A percentile compares a stretch with the other conserved stretches of the same genome.
phyloP scores from a whole-genome alignment of 2,113 vertebrate species.

The Romanogobio albipinnatus region DNA sequence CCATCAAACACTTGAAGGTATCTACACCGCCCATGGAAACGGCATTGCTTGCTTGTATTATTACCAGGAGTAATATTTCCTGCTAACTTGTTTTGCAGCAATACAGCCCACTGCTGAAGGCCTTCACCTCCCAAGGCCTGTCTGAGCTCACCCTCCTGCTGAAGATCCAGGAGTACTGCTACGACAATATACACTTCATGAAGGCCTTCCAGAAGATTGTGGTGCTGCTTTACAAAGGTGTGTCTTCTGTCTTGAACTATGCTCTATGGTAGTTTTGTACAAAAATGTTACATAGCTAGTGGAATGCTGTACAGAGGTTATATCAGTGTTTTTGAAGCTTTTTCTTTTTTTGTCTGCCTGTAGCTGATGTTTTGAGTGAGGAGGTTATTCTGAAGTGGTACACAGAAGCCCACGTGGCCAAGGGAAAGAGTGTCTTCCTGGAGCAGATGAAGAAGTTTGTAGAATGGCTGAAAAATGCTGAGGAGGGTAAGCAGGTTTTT shows the following conservation, averaged over 20 bases:
- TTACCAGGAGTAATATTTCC: background rate
- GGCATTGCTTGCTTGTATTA: background rate
- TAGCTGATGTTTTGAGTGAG: conserved; percentile 97
- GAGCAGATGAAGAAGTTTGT: conserved; percentile 99
- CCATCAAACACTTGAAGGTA: conserved; percentile 97
- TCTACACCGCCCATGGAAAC: background rate
- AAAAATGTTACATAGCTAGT: background rate
- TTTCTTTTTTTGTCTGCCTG: background rate
- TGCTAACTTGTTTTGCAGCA: conserved; percentile 76
- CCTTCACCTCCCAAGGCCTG: conserved; percentile 98
- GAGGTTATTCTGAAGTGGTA: conserved; percentile 99
- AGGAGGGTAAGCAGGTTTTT: conserved; percentile 84
- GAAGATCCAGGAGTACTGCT: conserved; percentile 99
- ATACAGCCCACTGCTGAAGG: conserved; percentile 98
- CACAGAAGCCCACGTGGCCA: conserved; percentile 88
- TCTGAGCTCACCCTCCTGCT: conserved; percentile 97
- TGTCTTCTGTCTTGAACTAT: background rate
- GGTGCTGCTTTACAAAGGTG: conserved; percentile 99
- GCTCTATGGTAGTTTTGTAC: background rate
- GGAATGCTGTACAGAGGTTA: background rate
- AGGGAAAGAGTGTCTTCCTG: conserved; percentile 96
- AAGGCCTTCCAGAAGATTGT: conserved; percentile 99
- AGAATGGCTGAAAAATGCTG: conserved; percentile 98
- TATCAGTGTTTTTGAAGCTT: background rate
- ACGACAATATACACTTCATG: conserved; percentile 99